Percentiles rank a stretch among this genome's conserved stretches.
These are phyloP conservation scores for Ictidomys tridecemlineatus DNA, from an alignment of 2,113 vertebrate species.

Conservation along the genomic window DNA sequence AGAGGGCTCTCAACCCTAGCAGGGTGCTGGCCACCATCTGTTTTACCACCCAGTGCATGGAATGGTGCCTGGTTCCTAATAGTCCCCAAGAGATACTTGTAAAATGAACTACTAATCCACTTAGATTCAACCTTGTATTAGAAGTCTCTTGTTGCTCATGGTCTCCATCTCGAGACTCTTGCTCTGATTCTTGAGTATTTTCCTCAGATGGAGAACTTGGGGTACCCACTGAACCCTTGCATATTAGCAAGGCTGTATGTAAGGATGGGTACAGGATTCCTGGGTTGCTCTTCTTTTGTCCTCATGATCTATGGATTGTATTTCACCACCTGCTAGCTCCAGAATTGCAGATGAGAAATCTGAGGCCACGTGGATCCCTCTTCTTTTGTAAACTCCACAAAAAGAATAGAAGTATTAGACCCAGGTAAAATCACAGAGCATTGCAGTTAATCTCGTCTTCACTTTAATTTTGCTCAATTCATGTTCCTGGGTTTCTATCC, in stretches of 20 bases:
- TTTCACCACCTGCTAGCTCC: neutral
- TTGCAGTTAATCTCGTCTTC: neutral
- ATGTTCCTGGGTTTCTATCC: neutral
- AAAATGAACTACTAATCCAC: neutral
- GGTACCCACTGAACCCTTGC: neutral
- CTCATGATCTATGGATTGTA: neutral
- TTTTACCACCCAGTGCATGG: neutral
- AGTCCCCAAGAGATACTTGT: neutral
- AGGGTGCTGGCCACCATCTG: too few species aligned
- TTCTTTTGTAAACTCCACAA: neutral
- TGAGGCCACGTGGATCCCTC: neutral
- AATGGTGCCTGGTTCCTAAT: neutral
- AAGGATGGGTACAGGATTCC: neutral
- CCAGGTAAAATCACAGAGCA: neutral
- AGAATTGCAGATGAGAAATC: neutral
- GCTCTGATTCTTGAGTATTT: neutral
- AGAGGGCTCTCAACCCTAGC: too few species aligned
- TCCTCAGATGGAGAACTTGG: neutral
- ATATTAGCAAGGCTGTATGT: neutral
- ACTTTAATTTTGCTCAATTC: neutral
- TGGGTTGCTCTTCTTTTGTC: neutral
- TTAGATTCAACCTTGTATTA: neutral
- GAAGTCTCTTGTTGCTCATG: neutral
- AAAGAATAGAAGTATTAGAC: neutral
- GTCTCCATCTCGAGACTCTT: neutral